These are phyloP conservation scores for Paramuricea clavata DNA, from an alignment of 92 coral and sea anemone genomes.

Conservation along the genomic window DNA sequence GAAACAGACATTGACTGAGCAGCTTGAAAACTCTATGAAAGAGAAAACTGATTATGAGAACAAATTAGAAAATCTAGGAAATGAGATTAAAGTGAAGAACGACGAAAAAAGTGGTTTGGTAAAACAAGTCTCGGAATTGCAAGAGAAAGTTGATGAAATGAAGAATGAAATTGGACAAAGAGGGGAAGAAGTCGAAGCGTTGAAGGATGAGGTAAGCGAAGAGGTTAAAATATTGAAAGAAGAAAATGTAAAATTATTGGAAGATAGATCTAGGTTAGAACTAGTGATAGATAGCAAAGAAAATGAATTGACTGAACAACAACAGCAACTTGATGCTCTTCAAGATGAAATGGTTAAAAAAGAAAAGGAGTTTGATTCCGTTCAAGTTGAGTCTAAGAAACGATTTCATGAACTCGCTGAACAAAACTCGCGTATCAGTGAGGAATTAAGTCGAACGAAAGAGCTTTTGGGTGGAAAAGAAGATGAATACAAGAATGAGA, in stretches of 20 bases:
- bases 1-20: background rate
- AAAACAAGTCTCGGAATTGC: conserved; percentile 24
- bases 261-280: conserved; percentile 33
- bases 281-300: conserved; percentile 18
- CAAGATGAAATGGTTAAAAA: background rate
- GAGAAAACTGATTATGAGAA: conserved; percentile 21
- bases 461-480: conserved; percentile 11
- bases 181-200: conserved; percentile 4
- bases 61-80: background rate
- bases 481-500: conserved; percentile 13
- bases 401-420: conserved; percentile 22
- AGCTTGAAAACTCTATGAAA: conserved; percentile 15
- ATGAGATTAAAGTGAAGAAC: conserved; percentile 8
- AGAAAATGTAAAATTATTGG: conserved; percentile 18
- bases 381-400: background rate
- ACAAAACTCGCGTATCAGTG: conserved; percentile 1
- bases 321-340: background rate
- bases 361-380: background rate
- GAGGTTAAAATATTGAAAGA: conserved; percentile 45
- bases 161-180: background rate
- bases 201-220: conserved; percentile 36
- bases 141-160: conserved; percentile 36
- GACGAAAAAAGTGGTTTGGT: background rate
- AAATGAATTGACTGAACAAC: background rate
- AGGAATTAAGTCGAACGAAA: conserved; percentile 1